Evolutionary conservation across 2,797 vertebrate species (phyloP).

Genomic region (Euphonia xanthogaster): DNA sequence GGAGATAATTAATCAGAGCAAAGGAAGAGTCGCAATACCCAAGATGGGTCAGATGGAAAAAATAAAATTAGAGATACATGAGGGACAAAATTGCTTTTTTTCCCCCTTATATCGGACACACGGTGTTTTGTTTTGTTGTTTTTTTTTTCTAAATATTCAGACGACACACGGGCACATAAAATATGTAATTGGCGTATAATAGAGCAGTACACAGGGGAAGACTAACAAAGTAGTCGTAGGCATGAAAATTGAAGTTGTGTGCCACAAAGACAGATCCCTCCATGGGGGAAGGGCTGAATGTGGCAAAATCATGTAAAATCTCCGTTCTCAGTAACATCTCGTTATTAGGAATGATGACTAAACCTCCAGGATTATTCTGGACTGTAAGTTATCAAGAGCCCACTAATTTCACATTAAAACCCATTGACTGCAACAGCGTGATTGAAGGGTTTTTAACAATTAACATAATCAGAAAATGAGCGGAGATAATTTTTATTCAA

Average conservation of each 20-base stretch:
- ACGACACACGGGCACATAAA: not conserved
- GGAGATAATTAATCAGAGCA: not conserved
- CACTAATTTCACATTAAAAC: conserved; percentile 99
- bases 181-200: not conserved
- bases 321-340: conserved; percentile 78
- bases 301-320: conserved; percentile 81
- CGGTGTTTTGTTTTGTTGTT: no score
- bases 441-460: conserved; percentile 99
- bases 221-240: conserved; percentile 19
- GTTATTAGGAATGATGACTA: conserved; percentile 83
- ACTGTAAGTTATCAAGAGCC: conserved; percentile 99
- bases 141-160: not conserved
- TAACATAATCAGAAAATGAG: conserved; percentile 99
- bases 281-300: conserved; percentile 74
- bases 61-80: not conserved
- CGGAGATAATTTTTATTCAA: conserved; percentile 99
- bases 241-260: conserved; percentile 59
- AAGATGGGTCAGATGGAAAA: not conserved
- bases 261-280: conserved; percentile 31
- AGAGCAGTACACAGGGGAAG: not conserved
- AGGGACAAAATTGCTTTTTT: not conserved
- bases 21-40: not conserved
- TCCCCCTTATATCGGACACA: not conserved
- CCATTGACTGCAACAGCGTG: conserved; percentile 99
- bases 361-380: conserved; percentile 91